Evolutionary conservation across 2,888 invertebrate genomes (phyloP).

Genomic region (Eupithecia abbreviata): DNA sequence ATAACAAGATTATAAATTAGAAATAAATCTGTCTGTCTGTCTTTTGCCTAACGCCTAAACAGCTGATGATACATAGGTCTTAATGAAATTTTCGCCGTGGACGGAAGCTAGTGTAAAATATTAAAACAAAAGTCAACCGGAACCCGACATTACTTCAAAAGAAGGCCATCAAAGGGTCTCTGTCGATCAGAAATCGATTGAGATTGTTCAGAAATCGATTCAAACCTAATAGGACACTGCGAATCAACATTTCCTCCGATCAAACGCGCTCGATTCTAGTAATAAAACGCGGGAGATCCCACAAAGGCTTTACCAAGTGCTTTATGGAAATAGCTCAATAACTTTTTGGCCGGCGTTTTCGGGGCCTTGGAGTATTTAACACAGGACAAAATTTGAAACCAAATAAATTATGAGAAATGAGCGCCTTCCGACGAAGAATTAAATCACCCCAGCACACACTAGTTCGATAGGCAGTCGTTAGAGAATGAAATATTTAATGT

Average conservation of each 20-base stretch:
- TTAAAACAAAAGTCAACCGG: neutral
- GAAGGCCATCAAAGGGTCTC: neutral
- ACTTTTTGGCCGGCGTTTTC: conserved; percentile 38
- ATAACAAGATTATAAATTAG: too few relatives aligned
- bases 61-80: too few relatives aligned
- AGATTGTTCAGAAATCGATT: conserved; percentile 24
- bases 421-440: neutral
- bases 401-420: neutral
- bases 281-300: conserved; percentile 34
- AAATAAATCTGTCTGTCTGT: too few relatives aligned
- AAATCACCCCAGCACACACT: neutral
- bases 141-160: neutral
- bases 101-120: neutral
- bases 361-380: conserved; percentile 20
- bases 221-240: conserved; percentile 29
- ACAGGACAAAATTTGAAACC: neutral
- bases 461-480: neutral
- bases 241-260: conserved; percentile 34
- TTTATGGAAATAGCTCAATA: conserved; percentile 43
- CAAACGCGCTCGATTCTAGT: conserved; percentile 36
- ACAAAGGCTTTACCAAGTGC: conserved; percentile 36
- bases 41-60: too few relatives aligned
- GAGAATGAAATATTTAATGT: neutral
- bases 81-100: too few relatives aligned
- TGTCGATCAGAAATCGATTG: conserved; percentile 15